Percentiles rank a stretch among this genome's conserved stretches.
Conservation (phyloP, 1,140 invertebrate species). For the Drosophila sproati region DNA sequence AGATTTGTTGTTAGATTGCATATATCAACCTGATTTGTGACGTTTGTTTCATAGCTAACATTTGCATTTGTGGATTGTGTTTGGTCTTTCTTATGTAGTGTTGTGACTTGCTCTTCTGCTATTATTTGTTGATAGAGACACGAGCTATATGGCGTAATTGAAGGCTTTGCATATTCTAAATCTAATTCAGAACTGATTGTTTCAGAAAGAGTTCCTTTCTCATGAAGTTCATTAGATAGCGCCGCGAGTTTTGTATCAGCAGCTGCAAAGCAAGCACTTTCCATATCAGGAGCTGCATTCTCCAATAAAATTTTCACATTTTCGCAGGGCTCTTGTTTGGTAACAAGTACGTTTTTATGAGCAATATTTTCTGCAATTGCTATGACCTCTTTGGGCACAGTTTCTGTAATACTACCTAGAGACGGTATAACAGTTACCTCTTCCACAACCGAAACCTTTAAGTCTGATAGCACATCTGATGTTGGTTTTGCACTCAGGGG, state of each 20-base stretch:
- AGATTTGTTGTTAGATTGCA: conserved; percentile 14
- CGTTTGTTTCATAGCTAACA: conserved; percentile 33
- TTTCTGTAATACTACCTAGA: conserved; percentile 72
- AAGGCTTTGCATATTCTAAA: conserved; percentile 30
- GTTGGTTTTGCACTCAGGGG: conserved; percentile 31
- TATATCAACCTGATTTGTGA: conserved; percentile 40
- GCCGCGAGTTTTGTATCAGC: conserved; percentile 26
- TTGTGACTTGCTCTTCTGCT: conserved; percentile 46
- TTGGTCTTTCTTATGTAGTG: conserved; percentile 18
- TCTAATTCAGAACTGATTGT: conserved; percentile 4
- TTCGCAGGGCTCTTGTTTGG: conserved; percentile 71
- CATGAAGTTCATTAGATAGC: conserved; percentile 43
- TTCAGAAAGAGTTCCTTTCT: conserved; percentile 44
- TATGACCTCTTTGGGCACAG: conserved; percentile 30
- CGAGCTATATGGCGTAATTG: conserved; percentile 50
- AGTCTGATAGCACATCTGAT: conserved; percentile 25
- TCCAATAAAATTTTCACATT: conserved; percentile 60
- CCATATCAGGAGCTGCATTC: conserved; percentile 53
- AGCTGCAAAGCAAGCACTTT: conserved; percentile 21
- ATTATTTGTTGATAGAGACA: conserved; percentile 55
- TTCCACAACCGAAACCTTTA: conserved; percentile 86
- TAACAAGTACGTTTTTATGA: conserved; percentile 60
- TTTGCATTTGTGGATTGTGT: conserved; percentile 40
- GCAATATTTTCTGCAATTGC: conserved; percentile 31
- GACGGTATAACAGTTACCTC: conserved; percentile 86